Conservation (phyloP, 2,888 invertebrate species). For the Ellobium chinense region DNA sequence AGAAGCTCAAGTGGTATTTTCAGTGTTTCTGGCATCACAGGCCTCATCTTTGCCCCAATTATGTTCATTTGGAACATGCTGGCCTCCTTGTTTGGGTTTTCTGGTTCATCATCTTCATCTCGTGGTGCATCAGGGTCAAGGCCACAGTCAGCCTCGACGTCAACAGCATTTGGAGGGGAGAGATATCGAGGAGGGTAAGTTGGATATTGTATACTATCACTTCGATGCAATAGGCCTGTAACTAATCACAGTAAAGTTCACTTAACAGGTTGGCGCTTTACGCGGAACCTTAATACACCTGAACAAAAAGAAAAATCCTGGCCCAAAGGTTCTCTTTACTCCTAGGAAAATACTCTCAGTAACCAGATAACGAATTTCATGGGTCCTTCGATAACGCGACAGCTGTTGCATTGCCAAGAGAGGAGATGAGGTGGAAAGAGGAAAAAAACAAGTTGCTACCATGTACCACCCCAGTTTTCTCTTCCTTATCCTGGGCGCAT, state of each 20-base stretch:
- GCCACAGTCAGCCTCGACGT: not conserved
- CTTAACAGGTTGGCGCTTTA: no score
- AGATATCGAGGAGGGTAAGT: conserved; percentile 25
- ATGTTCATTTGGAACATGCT: conserved; percentile 82
- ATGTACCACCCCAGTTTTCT: no score
- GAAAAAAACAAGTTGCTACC: no score
- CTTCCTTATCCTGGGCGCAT: no score
- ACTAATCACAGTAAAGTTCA: not conserved
- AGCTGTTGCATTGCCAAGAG: no score
- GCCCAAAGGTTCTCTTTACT: no score
- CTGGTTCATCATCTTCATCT: not conserved
- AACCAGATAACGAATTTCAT: no score
- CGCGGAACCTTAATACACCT: no score
- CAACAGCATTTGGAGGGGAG: conserved; percentile 51
- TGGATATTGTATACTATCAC: not conserved
- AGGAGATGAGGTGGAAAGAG: no score
- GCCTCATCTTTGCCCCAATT: conserved; percentile 83
- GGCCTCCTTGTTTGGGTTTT: conserved; percentile 73
- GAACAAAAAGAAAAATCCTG: no score
- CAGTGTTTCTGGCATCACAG: conserved; percentile 48
- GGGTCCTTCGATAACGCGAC: no score
- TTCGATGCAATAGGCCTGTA: not conserved
- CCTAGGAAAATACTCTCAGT: no score
- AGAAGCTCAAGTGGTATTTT: conserved; percentile 44
- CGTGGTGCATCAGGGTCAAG: conserved; percentile 10